Evolutionary conservation across 2,113 vertebrate species (phyloP), one percentile per base, ranked within the genome.

Genomic region (Ictalurus punctatus): DNA sequence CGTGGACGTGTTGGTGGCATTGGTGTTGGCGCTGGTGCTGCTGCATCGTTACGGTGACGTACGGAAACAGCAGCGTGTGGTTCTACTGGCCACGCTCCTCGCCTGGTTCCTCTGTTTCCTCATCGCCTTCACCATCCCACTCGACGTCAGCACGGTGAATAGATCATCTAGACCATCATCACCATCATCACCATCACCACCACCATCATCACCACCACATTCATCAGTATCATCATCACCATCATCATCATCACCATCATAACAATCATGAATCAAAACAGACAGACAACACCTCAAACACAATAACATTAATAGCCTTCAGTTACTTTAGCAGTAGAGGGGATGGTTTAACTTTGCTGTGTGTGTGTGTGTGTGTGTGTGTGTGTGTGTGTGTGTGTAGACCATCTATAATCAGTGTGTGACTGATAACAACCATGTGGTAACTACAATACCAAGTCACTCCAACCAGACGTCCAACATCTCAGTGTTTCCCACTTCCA

Each of bases 41-140:
- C 96, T 99, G 59, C 97, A 97, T 87, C 96, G 97, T 19, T 98
- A 98, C 95, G 98, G 97, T 87, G 98, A 99, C 90, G 94, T 99
- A 91, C 95, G 94, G 91, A 97, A 96, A 90, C 98, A 99, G 92
- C 97, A 99, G 83, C 95, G 94, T 59, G 95, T 99, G 93, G 98
- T 99, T 58, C 96, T 99, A 84, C 63, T 98, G 16, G 98, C 97
- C 86, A 99, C 98, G 0, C 93, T 98, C 73, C 92, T 99, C 86
- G 97, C 98, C 92, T 99, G 98, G 98, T 98, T 97, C 93, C 97
- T 99, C 87, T 99, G 98, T 93, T 99, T 99, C 93, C 96, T 99
- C 85, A 99, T 99, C 69, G 96, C 98, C 61, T 98, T 98, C 94
- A 97, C 98, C 92, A 90, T 99, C 91, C 98, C 98, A 0, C 94